Base-by-base conservation (phyloP, 2,113 vertebrate species). In the Hystrix brachyura region DNA sequence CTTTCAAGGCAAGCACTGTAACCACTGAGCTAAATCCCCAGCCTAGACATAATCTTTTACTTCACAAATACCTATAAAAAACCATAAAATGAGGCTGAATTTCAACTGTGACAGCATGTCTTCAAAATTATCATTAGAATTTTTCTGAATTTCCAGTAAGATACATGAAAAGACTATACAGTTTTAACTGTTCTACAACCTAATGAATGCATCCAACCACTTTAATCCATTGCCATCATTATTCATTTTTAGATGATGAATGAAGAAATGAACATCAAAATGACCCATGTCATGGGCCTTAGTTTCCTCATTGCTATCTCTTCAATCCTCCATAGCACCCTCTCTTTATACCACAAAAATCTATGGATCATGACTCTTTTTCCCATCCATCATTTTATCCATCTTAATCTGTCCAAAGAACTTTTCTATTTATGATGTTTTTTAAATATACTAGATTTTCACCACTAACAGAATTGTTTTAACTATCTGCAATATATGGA, bases 71-170 rank as follows among this genome's bases (percentile, higher is more conserved):
- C 2, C 69, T 72, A 51, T 55, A 67, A 93, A 89, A 27, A 87
- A 76, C 12, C 71, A 15, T 65, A 90, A 90, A 94, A 89, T 81
- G 84, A 92, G 32, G 51, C 57, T 88, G 34, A 84, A 55, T 84
- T 94, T 91, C 32, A 83, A 32, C 46, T 64, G 18, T 62, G 23
- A 72, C 21, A 96, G n/a, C 7, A 87, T 32, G 12, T 0, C 48
- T 79, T 78, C 71, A 74, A 55, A 46, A 34, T 60, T 62, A 88
- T 90, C 32, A 92, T 48, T 7, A 78, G 3, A 82, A 67, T 57
- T 81, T 81, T 86, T 71, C 74, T 83, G 1, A 94, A 32, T 79
- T 93, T 25, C 55, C 18, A 67, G 29, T 55, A 69, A 79, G 32
- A 43, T 9, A 90, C 12, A 46, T 34, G 18, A 72, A 82, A 93